phyloP scores from a whole-genome alignment of 1,140 invertebrate genomes.

The Idris sp. region DNA sequence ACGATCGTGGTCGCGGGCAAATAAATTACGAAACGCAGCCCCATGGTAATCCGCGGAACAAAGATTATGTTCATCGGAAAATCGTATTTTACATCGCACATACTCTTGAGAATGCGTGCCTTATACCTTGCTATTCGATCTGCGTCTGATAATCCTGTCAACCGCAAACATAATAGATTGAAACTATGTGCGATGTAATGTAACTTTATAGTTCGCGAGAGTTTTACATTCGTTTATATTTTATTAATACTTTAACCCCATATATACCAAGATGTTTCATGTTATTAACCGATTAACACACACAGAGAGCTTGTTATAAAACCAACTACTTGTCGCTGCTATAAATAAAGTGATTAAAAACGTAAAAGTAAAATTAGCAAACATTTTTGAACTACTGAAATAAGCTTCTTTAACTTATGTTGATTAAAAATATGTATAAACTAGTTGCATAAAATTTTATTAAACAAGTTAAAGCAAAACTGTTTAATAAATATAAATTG shows the following conservation, averaged over 20 bases:
- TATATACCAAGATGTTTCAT: constrained; percentile 6
- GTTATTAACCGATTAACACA: constrained; percentile 44
- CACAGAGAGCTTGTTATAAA: not conserved
- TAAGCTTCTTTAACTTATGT: no score
- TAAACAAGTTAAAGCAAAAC: no score
- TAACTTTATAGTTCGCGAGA: constrained; percentile 35
- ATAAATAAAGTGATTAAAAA: no score
- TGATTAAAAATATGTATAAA: no score
- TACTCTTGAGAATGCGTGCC: constrained; percentile 23
- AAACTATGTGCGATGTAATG: constrained; percentile 41
- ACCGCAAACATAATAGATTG: constrained; percentile 65
- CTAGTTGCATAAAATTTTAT: no score
- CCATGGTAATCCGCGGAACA: constrained; percentile 34
- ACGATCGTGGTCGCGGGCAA: constrained; percentile 32
- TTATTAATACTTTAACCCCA: constrained; percentile 38
- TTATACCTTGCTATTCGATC: constrained; percentile 59
- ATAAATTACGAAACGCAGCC: constrained; percentile 38
- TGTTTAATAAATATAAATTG: no score
- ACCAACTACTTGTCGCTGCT: no score
- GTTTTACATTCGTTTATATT: constrained; percentile 37
- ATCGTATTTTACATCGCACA: constrained; percentile 38
- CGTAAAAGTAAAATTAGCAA: no score
- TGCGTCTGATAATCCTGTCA: constrained; percentile 65
- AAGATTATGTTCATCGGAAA: constrained; percentile 51
- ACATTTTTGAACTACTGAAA: no score